Evolutionary conservation across 2,113 vertebrate species (phyloP), one percentile per base, ranked within the genome.

Genomic region (Cryptomyrus ogoouensis): DNA sequence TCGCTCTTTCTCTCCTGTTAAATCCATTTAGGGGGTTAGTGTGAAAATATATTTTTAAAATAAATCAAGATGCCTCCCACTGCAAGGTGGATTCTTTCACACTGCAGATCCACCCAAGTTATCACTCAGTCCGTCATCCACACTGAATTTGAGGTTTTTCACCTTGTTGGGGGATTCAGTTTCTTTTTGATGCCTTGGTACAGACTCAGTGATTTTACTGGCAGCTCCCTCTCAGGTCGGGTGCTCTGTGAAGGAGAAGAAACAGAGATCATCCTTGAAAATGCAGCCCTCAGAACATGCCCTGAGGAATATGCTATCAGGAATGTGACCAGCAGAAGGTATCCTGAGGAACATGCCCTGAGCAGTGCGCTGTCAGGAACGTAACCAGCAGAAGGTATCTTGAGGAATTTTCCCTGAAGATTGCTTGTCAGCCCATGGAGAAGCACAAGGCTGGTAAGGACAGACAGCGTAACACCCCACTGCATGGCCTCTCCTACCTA

Each of bases 121-220:
- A 19, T 80, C 70, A 39, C 27, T 35, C 70, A 74, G n/a, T n/a
- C 58, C 8, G 4, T n/a, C 62, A 70, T 70, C 27, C 62, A 70
- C n/a, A 70, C 10, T 31, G 62, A 80, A 47, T 84, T 10, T 24
- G 19, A 52, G 47, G 27, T 7, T 87, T 44, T 84, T 94, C 90
- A 97, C 97, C 96, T 95, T 0, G 94, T 96, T 0, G 96, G 96
- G 0, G 96, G 95, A 6, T 95, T 95, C 1, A 96, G 93, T 89
- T 96, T 97, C 94, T 95, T 97, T 92, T 96, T 96, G 35, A 97
- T 89, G 0, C 96, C 97, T 91, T 96, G 90, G 85, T 96, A 96
- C 50, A 97, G 90, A 77, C 83, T 95, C 66, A 97, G 94, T 89
- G 94, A 96, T 90, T 92, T 94, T 8, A 97, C 47, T 0, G 94